Conservation (phyloP, 2,888 invertebrate species). For the Drosophila paracracens region DNA sequence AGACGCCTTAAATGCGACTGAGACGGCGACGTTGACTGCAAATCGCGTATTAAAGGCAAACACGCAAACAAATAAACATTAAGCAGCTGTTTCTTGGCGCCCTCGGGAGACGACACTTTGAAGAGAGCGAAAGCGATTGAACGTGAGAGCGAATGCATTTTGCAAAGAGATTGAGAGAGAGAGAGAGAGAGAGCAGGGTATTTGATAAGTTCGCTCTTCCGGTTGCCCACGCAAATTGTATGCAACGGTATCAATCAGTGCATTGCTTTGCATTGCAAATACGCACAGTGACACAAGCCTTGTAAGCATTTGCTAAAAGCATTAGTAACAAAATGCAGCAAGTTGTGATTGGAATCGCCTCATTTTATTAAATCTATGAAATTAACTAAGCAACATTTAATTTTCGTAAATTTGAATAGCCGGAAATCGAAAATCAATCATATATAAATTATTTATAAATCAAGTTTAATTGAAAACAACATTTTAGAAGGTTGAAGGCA, state of each 20-base stretch:
- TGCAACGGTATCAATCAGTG: conserved; percentile 45
- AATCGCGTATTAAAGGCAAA: conserved; percentile 42
- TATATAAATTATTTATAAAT: not conserved
- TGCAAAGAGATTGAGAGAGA: not conserved
- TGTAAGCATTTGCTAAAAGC: not conserved
- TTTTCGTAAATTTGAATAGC: not conserved
- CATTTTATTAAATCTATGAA: not conserved
- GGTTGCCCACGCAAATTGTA: conserved; percentile 48
- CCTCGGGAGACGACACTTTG: conserved; percentile 20
- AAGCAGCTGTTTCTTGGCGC: conserved; percentile 77
- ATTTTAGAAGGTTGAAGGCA: not conserved
- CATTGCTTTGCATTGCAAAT: conserved; percentile 46
- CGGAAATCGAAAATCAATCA: not conserved
- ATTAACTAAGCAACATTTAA: not conserved
- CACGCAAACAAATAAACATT: conserved; percentile 78
- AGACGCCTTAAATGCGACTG: conserved; percentile 30
- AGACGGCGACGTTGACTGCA: conserved; percentile 16
- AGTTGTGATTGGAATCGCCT: not conserved
- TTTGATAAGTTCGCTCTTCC: conserved; percentile 38
- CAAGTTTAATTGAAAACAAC: not conserved
- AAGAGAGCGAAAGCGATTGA: conserved; percentile 17
- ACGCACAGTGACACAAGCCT: conserved; percentile 28
- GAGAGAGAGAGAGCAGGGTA: conserved; percentile 26
- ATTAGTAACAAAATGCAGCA: not conserved
- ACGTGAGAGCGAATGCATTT: not conserved